These are phyloP conservation scores for Lasioglossum oenotherae DNA, from an alignment of 2,888 invertebrate genomes.

Conservation along the genomic window DNA sequence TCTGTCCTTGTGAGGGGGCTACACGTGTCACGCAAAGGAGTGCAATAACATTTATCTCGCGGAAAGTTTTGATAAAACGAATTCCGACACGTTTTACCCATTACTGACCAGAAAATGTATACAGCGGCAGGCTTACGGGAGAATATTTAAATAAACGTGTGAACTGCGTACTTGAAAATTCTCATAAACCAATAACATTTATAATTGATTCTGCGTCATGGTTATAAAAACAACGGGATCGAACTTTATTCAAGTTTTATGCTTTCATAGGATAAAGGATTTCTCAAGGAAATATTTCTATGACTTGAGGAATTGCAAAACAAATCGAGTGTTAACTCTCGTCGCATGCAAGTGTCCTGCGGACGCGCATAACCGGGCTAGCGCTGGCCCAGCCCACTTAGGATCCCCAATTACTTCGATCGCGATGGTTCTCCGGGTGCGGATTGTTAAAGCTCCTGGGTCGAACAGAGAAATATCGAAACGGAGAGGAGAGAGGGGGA, in stretches of 20 bases:
- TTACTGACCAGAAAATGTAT: not conserved
- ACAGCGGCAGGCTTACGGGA: not conserved
- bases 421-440: not conserved
- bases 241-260: no score
- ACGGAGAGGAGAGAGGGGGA: not conserved
- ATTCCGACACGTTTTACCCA: not conserved
- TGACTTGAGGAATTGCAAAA: not conserved
- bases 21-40: not conserved
- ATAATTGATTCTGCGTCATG: not conserved
- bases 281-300: not conserved
- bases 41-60: constrained; percentile 1
- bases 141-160: no score
- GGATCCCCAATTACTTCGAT: constrained; percentile 1
- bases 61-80: not conserved
- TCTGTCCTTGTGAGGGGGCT: not conserved
- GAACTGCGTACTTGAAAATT: not conserved
- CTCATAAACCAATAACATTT: not conserved
- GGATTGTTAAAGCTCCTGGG: not conserved
- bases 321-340: not conserved
- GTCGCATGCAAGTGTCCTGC: not conserved
- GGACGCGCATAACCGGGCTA: not conserved
- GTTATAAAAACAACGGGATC: no score
- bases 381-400: not conserved
- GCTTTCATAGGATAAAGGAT: not conserved
- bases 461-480: constrained; percentile 11